Percentiles rank a stretch among this genome's conserved stretches.
These are phyloP conservation scores for Sminthurides bifidus DNA, from an alignment of 1,140 invertebrate genomes.

Conservation along the genomic window DNA sequence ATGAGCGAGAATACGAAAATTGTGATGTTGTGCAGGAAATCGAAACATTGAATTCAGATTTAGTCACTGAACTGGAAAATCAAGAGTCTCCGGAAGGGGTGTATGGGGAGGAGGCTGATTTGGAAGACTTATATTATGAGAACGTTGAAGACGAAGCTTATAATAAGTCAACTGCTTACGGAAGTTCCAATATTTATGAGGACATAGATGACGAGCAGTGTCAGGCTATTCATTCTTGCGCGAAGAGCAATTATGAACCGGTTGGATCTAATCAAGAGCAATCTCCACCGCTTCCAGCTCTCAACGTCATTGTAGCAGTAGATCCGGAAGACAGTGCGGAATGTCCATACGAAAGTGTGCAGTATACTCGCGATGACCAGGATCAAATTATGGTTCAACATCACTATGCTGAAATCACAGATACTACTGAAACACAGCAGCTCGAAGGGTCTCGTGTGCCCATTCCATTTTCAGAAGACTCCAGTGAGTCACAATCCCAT, in stretches of 20 bases:
- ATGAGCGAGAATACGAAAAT: constrained; percentile 24
- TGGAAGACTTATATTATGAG: constrained; percentile 22
- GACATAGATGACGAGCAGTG: constrained; percentile 24
- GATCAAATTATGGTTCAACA: constrained; percentile 5
- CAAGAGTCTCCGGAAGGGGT: too few species aligned
- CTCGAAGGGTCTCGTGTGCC: constrained; percentile 16
- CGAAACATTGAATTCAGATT: not conserved
- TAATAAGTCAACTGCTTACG: not conserved
- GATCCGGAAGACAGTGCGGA: not conserved
- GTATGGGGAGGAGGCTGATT: too few species aligned
- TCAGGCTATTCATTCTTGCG: not conserved
- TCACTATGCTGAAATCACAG: constrained; percentile 24
- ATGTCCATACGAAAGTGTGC: constrained; percentile 21
- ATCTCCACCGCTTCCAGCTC: not conserved
- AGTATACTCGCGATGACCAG: constrained; percentile 2
- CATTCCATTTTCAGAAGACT: constrained; percentile 6
- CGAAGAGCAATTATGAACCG: constrained; percentile 10
- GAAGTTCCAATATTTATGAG: constrained; percentile 25
- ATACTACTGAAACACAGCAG: constrained; percentile 7
- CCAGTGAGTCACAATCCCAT: constrained; percentile 19
- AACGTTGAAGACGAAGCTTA: constrained; percentile 8
- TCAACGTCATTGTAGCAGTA: not conserved
- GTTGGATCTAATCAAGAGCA: constrained; percentile 1
- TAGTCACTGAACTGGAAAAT: too few species aligned
- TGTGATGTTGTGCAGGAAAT: not conserved